phyloP scores from a whole-genome alignment of 2,888 invertebrate species.

The Drosophila limbata region DNA sequence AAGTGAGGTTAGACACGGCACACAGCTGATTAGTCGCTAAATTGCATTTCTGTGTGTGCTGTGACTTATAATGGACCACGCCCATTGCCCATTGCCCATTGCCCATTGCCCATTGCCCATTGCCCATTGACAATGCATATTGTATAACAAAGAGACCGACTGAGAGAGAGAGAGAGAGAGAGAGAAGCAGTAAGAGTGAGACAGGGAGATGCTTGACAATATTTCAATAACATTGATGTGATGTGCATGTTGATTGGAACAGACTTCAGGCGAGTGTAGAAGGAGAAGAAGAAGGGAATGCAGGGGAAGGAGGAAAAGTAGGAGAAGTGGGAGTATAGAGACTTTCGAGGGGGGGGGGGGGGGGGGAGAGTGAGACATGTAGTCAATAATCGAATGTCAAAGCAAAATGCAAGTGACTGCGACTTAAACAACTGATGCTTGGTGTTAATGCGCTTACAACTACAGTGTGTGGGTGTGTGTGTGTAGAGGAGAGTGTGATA shows the following conservation, averaged over 20 bases:
- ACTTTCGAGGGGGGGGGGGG: too few species aligned
- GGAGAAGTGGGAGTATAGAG: neutral
- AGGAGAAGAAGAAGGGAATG: neutral
- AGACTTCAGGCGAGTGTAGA: neutral
- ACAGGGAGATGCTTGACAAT: slow-evolving; percentile 29
- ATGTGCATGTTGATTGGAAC: slow-evolving; percentile 27
- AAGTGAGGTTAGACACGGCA: slow-evolving; percentile 3
- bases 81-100: slow-evolving; percentile 10
- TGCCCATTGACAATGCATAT: slow-evolving; percentile 20
- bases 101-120: slow-evolving; percentile 17
- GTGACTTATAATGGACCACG: slow-evolving; percentile 17
- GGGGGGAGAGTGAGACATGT: neutral
- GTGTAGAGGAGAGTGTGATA: neutral
- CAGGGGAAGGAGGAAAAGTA: too few species aligned
- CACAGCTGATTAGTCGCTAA: slow-evolving; percentile 14
- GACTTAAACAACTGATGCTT: slow-evolving; percentile 34
- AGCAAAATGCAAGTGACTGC: slow-evolving; percentile 47
- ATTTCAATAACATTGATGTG: slow-evolving; percentile 47
- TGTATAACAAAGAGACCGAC: neutral
- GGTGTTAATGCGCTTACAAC: slow-evolving; percentile 51
- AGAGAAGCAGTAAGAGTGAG: neutral
- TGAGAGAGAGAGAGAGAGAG: neutral
- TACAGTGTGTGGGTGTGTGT: slow-evolving; percentile 4
- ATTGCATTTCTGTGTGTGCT: slow-evolving; percentile 18
- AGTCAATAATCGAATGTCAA: slow-evolving; percentile 55